Conservation (phyloP, 64 coral and sea anemone species). For the Orbicella faveolata region DNA sequence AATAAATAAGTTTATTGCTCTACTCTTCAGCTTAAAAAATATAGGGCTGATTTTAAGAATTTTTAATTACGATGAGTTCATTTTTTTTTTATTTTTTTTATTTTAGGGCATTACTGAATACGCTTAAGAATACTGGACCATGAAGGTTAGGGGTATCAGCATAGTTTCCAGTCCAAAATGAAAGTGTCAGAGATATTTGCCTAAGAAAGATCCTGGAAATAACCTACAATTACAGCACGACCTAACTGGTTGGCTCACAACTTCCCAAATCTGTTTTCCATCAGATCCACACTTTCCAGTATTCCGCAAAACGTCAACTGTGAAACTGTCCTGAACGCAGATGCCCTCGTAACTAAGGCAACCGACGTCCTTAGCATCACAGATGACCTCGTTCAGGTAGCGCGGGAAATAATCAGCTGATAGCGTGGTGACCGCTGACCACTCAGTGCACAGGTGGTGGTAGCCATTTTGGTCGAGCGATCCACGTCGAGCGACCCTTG, state of each 20-base stretch:
- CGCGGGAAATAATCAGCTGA: neutral
- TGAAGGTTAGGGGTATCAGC: too few relatives aligned
- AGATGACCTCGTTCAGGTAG: conserved; percentile 23
- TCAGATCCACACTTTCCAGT: neutral
- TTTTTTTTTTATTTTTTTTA: too few relatives aligned
- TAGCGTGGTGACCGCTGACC: conserved; percentile 9
- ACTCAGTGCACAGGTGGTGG: conserved; percentile 5
- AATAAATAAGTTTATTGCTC: too few relatives aligned
- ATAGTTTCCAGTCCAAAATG: too few relatives aligned
- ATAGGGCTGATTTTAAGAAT: too few relatives aligned
- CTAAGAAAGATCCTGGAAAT: neutral
- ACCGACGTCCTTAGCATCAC: neutral
- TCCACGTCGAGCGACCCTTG: neutral
- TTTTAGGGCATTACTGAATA: too few relatives aligned
- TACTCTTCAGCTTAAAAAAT: too few relatives aligned
- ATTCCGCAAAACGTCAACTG: neutral
- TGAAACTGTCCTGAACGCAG: neutral
- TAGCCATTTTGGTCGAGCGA: neutral
- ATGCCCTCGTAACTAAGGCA: neutral
- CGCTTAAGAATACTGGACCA: too few relatives aligned
- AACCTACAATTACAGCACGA: conserved; percentile 11
- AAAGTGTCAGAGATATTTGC: too few relatives aligned
- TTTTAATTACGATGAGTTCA: too few relatives aligned
- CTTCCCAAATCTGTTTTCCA: neutral
- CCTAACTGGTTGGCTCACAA: neutral